Percentiles rank a stretch among this genome's conserved stretches.
phyloP scores from a whole-genome alignment of 2,797 vertebrate species.

The Semotilus atromaculatus region DNA sequence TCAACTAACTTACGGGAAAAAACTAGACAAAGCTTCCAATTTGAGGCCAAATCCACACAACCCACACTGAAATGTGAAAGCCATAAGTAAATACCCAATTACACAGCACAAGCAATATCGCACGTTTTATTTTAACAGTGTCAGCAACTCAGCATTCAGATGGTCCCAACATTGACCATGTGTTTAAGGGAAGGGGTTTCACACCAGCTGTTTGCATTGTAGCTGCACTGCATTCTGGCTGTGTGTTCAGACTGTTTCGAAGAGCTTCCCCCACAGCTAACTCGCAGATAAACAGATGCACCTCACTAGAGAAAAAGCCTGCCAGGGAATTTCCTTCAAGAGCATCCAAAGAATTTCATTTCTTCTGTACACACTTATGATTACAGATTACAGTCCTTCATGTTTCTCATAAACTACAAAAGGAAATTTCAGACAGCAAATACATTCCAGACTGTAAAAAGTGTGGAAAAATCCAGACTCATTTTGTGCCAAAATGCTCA shows the following conservation, averaged over 20 bases:
- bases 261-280: neutral
- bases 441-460: conserved; percentile 51
- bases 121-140: neutral
- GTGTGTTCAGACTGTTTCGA: conserved; percentile 2
- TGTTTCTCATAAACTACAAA: conserved; percentile 20
- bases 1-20: neutral
- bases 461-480: neutral
- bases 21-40: neutral
- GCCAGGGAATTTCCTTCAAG: conserved; percentile 53
- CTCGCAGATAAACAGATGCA: conserved; percentile 20
- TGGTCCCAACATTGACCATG: conserved; percentile 38
- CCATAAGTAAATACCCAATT: neutral
- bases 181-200: conserved; percentile 13
- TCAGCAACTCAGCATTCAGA: conserved; percentile 33
- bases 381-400: conserved; percentile 9
- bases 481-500: neutral
- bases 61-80: neutral
- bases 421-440: conserved; percentile 27
- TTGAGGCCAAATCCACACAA: neutral
- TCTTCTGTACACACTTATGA: conserved; percentile 28
- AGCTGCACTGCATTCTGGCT: neutral
- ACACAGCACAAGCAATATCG: neutral
- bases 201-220: conserved; percentile 33
- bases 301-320: neutral
- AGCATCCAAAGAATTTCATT: conserved; percentile 62